Evolutionary conservation across 2,113 vertebrate species (phyloP).

Genomic region (Anguilla rostrata): DNA sequence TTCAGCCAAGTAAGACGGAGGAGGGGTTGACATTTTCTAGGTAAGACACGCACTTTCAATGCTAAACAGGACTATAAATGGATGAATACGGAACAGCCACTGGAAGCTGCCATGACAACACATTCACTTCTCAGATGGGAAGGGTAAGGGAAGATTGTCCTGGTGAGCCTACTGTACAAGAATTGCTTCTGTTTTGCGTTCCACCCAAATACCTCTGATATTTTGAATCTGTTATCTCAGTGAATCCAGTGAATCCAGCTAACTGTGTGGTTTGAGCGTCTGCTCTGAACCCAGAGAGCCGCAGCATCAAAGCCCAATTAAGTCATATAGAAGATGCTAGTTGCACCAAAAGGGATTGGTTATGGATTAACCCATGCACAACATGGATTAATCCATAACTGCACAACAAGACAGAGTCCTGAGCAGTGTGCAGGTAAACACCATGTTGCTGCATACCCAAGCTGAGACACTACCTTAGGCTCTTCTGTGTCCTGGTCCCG

Average conservation of each 20-base stretch:
- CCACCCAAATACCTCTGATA: not conserved
- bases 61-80: not conserved
- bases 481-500: constrained; percentile 24
- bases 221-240: not conserved
- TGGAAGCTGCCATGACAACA: not conserved
- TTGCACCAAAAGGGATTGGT: too few species aligned
- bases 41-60: not conserved
- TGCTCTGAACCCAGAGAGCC: not conserved
- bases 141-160: not conserved
- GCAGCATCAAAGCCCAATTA: not conserved
- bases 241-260: not conserved
- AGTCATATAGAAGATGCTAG: too few species aligned
- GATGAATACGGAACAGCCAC: not conserved
- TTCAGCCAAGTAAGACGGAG: not conserved
- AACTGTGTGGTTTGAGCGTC: not conserved
- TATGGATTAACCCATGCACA: too few species aligned
- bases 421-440: not conserved
- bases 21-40: not conserved
- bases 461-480: constrained; percentile 31
- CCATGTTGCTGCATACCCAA: not conserved
- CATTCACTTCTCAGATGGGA: not conserved
- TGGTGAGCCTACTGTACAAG: not conserved
- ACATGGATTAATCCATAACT: too few species aligned
- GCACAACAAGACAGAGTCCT: too few species aligned
- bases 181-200: not conserved